Evolutionary conservation across 1,140 invertebrate genomes (phyloP), one percentile per base, ranked within the genome.

Genomic region (Drosophila baimaii): DNA sequence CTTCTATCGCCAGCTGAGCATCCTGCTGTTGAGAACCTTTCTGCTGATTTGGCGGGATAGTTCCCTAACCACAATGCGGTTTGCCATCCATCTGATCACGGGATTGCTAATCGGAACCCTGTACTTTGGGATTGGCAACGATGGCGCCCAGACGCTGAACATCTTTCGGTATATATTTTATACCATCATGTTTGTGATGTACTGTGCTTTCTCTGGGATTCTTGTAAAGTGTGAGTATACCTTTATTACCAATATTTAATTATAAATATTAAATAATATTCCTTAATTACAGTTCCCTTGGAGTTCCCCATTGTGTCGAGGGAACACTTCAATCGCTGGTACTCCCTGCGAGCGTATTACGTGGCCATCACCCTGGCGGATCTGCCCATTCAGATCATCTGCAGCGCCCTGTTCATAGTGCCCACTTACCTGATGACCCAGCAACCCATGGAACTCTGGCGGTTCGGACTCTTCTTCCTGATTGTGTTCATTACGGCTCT

Each of bases 261-360:
- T n/a, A 15, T 13, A 15, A 6, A 12, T 7, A 15, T 13, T 73
- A 44, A 39, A 54, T 51, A 4, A 2, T 13, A 3, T 23, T 25
- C 9, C 27, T 29, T 63, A 81, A 84, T 43, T 94, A 62, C 92
- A 98, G 97, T 98, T 95, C 97, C 97, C 17, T 93, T 95, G 78
- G 97, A 98, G 93, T 94, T 98, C 86, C 95, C 96, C 15, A 95
- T 98, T 46, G 95, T 98, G 71, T 94, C 95, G 15, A 93, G 96
- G 57, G 98, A 99, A 85, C 96, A 98, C 88, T 96, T 98, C 57
- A 99, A 99, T 92, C 95, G 97, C 58, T 99, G 97, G 97, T 98
- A 98, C 92, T 97, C 96, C n/a, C 91, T 98, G 7, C 95, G 95
- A 58, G 95, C 97, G 0, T 98, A 98, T 92, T 98, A 97, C 82